phyloP scores from a whole-genome alignment of 1,140 invertebrate species.

The Pseudomyrmex gracilis region DNA sequence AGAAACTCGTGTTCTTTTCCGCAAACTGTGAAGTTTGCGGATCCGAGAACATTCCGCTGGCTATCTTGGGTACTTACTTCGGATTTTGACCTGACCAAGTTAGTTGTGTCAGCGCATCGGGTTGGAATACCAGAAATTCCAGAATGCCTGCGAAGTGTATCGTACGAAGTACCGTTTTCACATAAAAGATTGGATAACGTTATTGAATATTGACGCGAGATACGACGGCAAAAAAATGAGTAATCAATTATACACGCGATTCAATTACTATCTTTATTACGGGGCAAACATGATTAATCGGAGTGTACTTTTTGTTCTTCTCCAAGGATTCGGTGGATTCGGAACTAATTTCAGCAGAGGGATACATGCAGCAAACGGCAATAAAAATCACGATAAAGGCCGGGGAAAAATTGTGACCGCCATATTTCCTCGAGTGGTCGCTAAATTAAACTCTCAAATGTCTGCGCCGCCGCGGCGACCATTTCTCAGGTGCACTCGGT shows the following conservation, averaged over 20 bases:
- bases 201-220: background rate
- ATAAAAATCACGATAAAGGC: constrained; percentile 45
- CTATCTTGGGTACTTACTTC: constrained; percentile 2
- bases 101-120: background rate
- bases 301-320: background rate
- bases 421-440: constrained; percentile 35
- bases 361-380: constrained; percentile 22
- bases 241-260: background rate
- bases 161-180: too few relatives aligned
- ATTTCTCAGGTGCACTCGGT: constrained; percentile 30
- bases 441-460: constrained; percentile 53
- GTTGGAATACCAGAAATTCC: background rate
- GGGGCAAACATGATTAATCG: background rate
- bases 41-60: background rate
- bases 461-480: constrained; percentile 7
- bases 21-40: background rate
- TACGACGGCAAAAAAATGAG: background rate
- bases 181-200: background rate
- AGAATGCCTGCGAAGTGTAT: too few relatives aligned
- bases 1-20: background rate
- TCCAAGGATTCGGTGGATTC: background rate
- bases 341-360: background rate
- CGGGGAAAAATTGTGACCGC: constrained; percentile 37
- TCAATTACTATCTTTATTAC: constrained; percentile 20
- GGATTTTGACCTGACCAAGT: background rate